phyloP scores from a whole-genome alignment of 2,113 vertebrate genomes.

The Saiga tatarica region DNA sequence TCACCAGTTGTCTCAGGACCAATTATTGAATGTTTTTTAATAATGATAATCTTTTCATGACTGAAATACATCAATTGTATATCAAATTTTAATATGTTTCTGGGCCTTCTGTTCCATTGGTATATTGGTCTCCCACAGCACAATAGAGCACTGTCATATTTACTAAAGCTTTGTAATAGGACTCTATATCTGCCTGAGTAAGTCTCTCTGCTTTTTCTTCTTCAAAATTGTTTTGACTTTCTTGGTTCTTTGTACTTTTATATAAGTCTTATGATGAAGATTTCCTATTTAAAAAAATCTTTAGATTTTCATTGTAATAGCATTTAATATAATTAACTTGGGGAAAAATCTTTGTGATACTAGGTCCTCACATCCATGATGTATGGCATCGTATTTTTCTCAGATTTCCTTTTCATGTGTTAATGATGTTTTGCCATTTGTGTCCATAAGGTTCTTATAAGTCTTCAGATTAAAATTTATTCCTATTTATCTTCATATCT shows the following conservation, averaged over 20 bases:
- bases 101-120: not conserved
- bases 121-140: not conserved
- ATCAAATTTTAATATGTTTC: not conserved
- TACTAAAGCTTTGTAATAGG: not conserved
- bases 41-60: not conserved
- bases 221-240: not conserved
- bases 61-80: not conserved
- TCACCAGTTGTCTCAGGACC: not conserved
- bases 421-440: not conserved
- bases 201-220: not conserved
- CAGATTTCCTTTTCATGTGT: not conserved
- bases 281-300: not conserved
- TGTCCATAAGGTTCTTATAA: not conserved
- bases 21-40: not conserved
- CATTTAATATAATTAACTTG: not conserved
- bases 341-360: not conserved
- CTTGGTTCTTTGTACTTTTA: not conserved
- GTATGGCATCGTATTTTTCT: not conserved
- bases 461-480: slow-evolving; percentile 4
- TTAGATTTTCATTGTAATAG: not conserved
- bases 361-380: not conserved
- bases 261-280: not conserved
- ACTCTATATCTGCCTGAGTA: not conserved
- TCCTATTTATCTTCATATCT: not conserved
- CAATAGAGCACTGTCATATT: not conserved